A percentile compares a stretch with the other conserved stretches of the same genome.
phyloP scores from a whole-genome alignment of 2,113 vertebrate genomes.

The Polypterus senegalus region DNA sequence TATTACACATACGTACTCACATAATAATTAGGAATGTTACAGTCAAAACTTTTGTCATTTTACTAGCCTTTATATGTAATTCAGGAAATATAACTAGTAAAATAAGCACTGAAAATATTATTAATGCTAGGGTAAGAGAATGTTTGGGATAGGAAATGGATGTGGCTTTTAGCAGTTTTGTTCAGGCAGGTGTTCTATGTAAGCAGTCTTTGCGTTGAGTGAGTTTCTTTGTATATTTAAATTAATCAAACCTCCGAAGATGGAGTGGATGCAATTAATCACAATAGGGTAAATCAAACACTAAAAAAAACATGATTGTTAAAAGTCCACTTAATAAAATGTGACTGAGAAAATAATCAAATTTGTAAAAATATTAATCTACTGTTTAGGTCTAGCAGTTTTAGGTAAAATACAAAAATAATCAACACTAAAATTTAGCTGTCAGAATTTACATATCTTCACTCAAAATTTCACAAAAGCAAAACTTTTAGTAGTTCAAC shows the following conservation, averaged over 20 bases:
- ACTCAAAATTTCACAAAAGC: slow-evolving; percentile 18
- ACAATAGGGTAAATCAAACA: slow-evolving; percentile 5
- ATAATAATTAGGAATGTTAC: no score
- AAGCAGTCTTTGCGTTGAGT: slow-evolving; percentile 25
- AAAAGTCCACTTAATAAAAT: slow-evolving; percentile 23
- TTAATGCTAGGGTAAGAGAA: background rate
- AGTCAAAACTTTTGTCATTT: no score
- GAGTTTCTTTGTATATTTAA: slow-evolving; percentile 27
- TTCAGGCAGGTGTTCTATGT: slow-evolving; percentile 28
- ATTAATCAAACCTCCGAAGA: slow-evolving; percentile 31
- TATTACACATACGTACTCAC: no score
- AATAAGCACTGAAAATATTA: background rate
- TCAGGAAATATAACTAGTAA: no score
- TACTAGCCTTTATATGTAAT: no score
- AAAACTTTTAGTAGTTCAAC: background rate
- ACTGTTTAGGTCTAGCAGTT: slow-evolving; percentile 21
- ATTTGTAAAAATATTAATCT: slow-evolving; percentile 14
- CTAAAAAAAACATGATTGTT: slow-evolving; percentile 16
- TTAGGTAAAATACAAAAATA: slow-evolving; percentile 17
- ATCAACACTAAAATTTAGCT: slow-evolving; percentile 13
- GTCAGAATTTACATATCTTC: slow-evolving; percentile 16
- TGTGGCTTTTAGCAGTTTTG: slow-evolving; percentile 8
- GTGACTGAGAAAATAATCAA: slow-evolving; percentile 26
- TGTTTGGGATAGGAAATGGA: background rate
- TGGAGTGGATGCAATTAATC: slow-evolving; percentile 26